A percentile compares a stretch with the other conserved stretches of the same genome.
Conservation (phyloP, 1,140 invertebrate genomes). For the Conus ventricosus region DNA sequence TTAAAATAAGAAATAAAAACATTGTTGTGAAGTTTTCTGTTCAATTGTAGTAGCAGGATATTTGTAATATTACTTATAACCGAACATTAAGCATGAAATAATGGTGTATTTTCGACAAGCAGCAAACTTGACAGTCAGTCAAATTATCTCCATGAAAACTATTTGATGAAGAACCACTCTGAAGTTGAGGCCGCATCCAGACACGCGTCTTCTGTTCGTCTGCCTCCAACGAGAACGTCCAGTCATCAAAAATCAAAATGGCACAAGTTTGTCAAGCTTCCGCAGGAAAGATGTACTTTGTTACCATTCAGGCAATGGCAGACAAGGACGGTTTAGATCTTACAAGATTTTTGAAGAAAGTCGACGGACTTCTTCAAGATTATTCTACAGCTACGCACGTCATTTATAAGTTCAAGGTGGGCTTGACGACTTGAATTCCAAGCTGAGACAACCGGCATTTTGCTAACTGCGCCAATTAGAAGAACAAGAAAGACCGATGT, state of each 20-base stretch:
- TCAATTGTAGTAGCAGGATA: too few relatives aligned
- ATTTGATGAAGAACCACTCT: neutral
- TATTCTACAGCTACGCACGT: slow-evolving; percentile 50
- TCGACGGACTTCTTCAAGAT: slow-evolving; percentile 44
- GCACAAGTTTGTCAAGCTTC: neutral
- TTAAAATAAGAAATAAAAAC: too few relatives aligned
- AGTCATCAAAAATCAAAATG: neutral
- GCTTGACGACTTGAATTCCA: neutral
- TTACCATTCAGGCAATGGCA: slow-evolving; percentile 38
- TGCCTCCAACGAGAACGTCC: neutral
- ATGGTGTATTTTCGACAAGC: too few relatives aligned
- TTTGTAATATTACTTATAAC: neutral
- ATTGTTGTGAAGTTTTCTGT: too few relatives aligned
- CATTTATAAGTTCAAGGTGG: slow-evolving; percentile 56
- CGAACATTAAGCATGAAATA: too few relatives aligned
- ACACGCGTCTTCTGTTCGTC: neutral
- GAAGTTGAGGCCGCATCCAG: neutral
- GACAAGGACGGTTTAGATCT: slow-evolving; percentile 53
- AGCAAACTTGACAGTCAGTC: neutral
- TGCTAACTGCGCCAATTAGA: too few relatives aligned
- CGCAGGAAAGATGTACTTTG: slow-evolving; percentile 42
- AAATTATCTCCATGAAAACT: neutral
- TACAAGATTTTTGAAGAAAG: slow-evolving; percentile 46
- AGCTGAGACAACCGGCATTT: too few relatives aligned
- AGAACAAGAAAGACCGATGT: too few relatives aligned